These are phyloP conservation scores for Anhinga rufa DNA, from an alignment of 2,113 vertebrate species.

Conservation along the genomic window DNA sequence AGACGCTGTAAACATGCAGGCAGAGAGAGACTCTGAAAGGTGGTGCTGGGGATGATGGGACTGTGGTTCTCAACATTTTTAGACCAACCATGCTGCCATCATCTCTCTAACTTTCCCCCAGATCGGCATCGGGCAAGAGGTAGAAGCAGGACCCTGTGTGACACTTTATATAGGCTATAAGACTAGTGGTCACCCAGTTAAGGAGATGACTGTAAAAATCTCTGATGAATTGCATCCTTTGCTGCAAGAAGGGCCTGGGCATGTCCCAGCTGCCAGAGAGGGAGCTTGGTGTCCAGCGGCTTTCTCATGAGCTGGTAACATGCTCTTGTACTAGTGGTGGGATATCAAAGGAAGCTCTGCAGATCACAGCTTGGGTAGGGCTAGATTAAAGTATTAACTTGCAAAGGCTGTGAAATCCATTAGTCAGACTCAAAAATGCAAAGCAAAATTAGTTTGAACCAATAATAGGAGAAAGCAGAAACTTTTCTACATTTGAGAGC, in stretches of 20 bases:
- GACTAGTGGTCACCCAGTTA: not conserved
- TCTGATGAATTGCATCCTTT: not conserved
- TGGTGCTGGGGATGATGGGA: not conserved
- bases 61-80: not conserved
- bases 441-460: not conserved
- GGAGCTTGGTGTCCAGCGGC: not conserved
- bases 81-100: not conserved
- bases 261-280: not conserved
- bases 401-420: not conserved
- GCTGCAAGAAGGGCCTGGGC: not conserved
- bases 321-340: not conserved
- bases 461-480: not conserved
- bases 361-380: not conserved
- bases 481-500: not conserved
- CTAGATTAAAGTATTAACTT: not conserved
- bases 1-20: not conserved
- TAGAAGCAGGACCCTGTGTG: not conserved
- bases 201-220: not conserved
- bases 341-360: not conserved
- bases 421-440: not conserved
- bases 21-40: not conserved
- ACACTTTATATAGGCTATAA: not conserved
- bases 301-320: not conserved
- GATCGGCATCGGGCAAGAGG: not conserved
- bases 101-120: not conserved